phyloP scores from a whole-genome alignment of 2,888 invertebrate species.

The Dolichomitus sp. region DNA sequence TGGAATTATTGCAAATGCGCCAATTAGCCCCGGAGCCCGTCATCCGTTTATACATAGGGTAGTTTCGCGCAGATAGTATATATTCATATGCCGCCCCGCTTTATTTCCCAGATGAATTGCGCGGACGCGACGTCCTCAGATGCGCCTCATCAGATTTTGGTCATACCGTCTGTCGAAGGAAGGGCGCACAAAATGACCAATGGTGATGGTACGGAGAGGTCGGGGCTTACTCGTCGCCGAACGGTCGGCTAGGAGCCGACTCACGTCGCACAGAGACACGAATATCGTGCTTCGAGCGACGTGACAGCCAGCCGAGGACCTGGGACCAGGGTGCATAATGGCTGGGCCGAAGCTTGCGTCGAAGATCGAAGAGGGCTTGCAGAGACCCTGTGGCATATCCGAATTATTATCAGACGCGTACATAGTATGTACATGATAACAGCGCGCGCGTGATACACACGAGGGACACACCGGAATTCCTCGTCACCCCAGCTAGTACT shows the following conservation, averaged over 20 bases:
- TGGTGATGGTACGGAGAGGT: neutral
- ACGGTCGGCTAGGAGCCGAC: constrained; percentile 24
- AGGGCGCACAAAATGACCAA: constrained; percentile 25
- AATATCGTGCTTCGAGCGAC: constrained; percentile 52
- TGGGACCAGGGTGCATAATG: constrained; percentile 52
- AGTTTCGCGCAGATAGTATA: neutral
- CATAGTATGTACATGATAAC: constrained; percentile 22
- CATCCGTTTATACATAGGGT: neutral
- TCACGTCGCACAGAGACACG: constrained; percentile 41
- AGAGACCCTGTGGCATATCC: constrained; percentile 63
- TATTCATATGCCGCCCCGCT: constrained; percentile 8
- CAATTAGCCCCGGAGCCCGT: neutral
- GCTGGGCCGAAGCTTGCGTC: constrained; percentile 27
- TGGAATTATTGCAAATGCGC: neutral
- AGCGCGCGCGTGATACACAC: constrained; percentile 52
- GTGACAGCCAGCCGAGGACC: constrained; percentile 50
- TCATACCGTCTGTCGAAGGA: constrained; percentile 15
- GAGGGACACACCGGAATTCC: constrained; percentile 49
- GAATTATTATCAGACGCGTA: constrained; percentile 52
- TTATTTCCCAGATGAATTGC: constrained; percentile 62
- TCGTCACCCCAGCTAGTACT: constrained; percentile 16
- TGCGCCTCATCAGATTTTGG: constrained; percentile 53
- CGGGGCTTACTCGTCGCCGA: constrained; percentile 17
- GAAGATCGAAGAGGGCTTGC: constrained; percentile 27
- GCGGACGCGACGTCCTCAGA: constrained; percentile 24